Base-by-base conservation (phyloP, 2,113 vertebrate genomes). In the Eidolon helvum region DNA sequence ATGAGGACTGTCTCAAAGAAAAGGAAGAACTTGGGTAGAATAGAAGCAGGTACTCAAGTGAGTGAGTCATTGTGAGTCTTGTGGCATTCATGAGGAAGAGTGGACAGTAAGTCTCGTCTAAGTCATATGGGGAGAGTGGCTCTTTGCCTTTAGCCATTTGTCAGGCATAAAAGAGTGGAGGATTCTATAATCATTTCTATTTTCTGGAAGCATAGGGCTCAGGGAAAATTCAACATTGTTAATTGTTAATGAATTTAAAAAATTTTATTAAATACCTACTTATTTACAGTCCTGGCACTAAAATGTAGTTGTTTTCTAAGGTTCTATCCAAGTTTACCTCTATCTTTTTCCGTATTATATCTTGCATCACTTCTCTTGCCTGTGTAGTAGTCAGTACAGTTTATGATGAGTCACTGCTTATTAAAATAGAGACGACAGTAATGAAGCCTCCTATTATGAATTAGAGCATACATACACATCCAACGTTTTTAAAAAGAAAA, bases 151-250 rank as follows among this genome's bases (percentile, higher is more conserved):
- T 15, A 35, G 57, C 22, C 5, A 10, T 61, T 72, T 45, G n/a
- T 33, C 10, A 2, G 22, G n/a, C 4, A 16, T 3, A 2, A 24
- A 28, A 45, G 10, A 24, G 3, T 5, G 11, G 26, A 7, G 33
- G 50, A 40, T 21, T 43, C 19, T 40, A 9, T 18, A 66, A 57
- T 61, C 18, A 2, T 26, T 21, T 79, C 63, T 59, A 12, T 71
- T 59, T 83, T 92, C 77, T 15, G 9, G 33, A n/a, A 92, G n/a
- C 68, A 84, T 61, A 53, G 53, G 18, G 22, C n/a, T 69, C 11
- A 33, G 40, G n/a, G 40, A 43, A 61, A 66, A 18, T 50, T 89
- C 63, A 65, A 9, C 55, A 22, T 12, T 72, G 71, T 71, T 53
- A 35, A 2, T 22, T 53, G 30, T 57, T 35, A 28, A n/a, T 43